These are phyloP conservation scores for Nothobranchius kuhntae DNA, from an alignment of 2,113 vertebrate genomes.

Conservation along the genomic window DNA sequence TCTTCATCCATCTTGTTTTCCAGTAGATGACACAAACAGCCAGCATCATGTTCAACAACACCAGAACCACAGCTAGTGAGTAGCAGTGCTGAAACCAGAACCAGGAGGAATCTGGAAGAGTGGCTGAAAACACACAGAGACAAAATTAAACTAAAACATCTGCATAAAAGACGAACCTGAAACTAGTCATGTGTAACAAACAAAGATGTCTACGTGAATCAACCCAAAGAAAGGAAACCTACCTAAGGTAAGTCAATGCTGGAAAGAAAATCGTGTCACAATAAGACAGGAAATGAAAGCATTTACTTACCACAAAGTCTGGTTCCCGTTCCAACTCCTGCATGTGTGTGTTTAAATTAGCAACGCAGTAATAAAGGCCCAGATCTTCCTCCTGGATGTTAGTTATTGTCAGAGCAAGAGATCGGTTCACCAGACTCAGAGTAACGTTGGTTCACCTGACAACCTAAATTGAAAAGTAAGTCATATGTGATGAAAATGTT, in stretches of 20 bases:
- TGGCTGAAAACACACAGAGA: not conserved
- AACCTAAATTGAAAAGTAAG: not conserved
- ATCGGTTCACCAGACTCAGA: constrained; percentile 7
- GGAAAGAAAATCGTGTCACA: too few species aligned
- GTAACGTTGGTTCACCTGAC: constrained; percentile 12
- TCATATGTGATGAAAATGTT: not conserved
- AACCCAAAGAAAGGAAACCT: too few species aligned
- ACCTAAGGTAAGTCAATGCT: too few species aligned
- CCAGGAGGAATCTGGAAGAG: not conserved
- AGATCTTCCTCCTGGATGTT: constrained; percentile 15
- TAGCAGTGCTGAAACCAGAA: not conserved
- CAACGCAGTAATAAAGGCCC: constrained; percentile 56
- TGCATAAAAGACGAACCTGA: too few species aligned
- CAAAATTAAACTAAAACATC: not conserved
- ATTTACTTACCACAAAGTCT: constrained; percentile 24
- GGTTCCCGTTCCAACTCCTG: constrained; percentile 27
- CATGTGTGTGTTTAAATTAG: not conserved
- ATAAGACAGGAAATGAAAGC: too few species aligned
- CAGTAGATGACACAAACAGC: not conserved
- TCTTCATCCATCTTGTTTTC: not conserved
- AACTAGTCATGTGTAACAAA: too few species aligned
- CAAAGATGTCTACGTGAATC: too few species aligned
- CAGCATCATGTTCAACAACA: not conserved
- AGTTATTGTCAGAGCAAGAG: constrained; percentile 28
- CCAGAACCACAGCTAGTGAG: not conserved